Conservation (phyloP, 2,797 vertebrate genomes). For the Ciconia nigra region DNA sequence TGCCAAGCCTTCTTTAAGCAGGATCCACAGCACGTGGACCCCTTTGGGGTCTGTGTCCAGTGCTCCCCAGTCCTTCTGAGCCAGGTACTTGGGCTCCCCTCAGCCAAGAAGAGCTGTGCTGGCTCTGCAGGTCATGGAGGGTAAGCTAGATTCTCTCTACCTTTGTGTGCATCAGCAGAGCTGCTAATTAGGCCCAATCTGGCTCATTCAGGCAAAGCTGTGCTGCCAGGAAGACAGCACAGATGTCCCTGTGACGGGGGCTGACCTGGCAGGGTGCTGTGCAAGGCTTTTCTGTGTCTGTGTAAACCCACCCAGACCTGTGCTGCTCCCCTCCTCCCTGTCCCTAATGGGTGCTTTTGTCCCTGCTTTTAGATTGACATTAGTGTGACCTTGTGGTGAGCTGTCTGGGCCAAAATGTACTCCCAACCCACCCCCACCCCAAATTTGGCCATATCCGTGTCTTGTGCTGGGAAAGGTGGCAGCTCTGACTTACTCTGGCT, state of each 20-base stretch:
- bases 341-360: not conserved
- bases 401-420: not conserved
- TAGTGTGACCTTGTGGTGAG: conserved; percentile 1
- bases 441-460: not conserved
- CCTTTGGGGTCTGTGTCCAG: not conserved
- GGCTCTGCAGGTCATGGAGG: conserved; percentile 58
- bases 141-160: conserved; percentile 65
- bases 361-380: not conserved
- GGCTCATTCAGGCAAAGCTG: conserved; percentile 58
- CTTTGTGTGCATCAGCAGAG: conserved; percentile 62
- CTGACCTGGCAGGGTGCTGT: conserved; percentile 38
- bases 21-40: not conserved
- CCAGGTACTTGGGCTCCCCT: not conserved
- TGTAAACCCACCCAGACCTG: not conserved
- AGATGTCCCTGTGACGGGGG: conserved; percentile 27
- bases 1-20: not conserved
- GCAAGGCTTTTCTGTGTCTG: not conserved
- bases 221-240: conserved; percentile 26
- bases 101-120: not conserved
- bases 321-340: not conserved
- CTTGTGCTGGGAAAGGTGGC: not conserved
- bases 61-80: not conserved
- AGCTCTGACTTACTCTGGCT: not conserved
- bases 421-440: not conserved
- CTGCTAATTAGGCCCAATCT: conserved; percentile 64